Evolutionary conservation across 2,888 invertebrate genomes (phyloP).

Genomic region (Idaea straminata): DNA sequence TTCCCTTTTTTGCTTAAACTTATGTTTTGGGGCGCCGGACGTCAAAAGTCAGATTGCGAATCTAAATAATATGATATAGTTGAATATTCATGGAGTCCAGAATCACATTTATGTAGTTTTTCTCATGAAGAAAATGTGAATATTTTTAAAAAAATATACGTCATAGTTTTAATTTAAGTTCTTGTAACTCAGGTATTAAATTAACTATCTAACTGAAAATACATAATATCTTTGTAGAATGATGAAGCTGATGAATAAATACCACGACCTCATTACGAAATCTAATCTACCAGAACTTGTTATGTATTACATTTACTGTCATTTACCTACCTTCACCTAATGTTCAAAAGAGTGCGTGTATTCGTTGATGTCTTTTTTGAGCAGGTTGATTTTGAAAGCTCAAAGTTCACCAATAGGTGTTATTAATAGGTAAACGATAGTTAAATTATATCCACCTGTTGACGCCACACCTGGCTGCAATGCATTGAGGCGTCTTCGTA

Average conservation of each 20-base stretch:
- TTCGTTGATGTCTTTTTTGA: slow-evolving; percentile 24
- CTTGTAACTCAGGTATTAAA: no score
- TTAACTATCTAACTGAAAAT: background rate
- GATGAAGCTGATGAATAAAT: background rate
- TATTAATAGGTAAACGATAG: slow-evolving; percentile 16
- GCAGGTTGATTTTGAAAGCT: background rate
- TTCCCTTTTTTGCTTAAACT: background rate
- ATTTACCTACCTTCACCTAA: background rate
- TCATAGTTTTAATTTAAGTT: no score
- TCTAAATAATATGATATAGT: no score
- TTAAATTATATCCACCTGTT: slow-evolving; percentile 59
- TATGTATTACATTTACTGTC: background rate
- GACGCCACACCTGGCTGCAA: slow-evolving; percentile 59
- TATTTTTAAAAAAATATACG: no score
- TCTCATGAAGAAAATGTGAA: no score
- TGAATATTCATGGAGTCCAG: no score
- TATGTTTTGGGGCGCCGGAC: no score
- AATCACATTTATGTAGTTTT: no score
- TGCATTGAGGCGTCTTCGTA: slow-evolving; percentile 41
- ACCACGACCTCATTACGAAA: background rate
- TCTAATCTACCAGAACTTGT: background rate
- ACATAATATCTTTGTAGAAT: background rate
- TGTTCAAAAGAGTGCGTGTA: background rate
- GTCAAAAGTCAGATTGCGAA: no score
- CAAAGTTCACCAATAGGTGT: slow-evolving; percentile 2